Percentiles rank a stretch among this genome's conserved stretches.
Evolutionary conservation across 1,140 invertebrate genomes (phyloP).

Genomic region (Bombus terrestris): DNA sequence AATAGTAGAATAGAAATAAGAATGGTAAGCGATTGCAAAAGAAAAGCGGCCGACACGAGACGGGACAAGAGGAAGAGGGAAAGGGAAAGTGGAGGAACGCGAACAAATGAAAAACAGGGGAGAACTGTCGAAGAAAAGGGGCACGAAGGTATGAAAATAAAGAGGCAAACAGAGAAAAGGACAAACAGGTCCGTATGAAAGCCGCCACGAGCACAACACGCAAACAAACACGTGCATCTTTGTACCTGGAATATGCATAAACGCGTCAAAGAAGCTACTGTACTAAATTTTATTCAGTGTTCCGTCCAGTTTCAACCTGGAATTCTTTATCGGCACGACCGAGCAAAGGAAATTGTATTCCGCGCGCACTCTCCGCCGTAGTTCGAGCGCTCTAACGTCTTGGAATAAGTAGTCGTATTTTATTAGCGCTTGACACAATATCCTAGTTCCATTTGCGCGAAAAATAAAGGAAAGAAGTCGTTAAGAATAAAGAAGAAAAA

Average conservation of each 20-base stretch:
- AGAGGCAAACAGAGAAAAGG: neutral
- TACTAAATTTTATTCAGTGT: neutral
- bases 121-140: neutral
- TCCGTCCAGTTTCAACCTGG: neutral
- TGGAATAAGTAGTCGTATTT: neutral
- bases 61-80: neutral
- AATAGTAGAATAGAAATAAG: neutral
- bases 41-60: neutral
- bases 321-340: neutral
- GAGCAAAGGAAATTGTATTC: neutral
- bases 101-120: neutral
- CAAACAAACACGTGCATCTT: slow-evolving; percentile 5
- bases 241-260: neutral
- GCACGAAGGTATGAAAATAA: slow-evolving; percentile 5
- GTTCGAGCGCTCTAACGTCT: neutral
- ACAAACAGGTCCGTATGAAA: slow-evolving; percentile 9
- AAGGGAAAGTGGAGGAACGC: slow-evolving; percentile 1
- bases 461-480: neutral
- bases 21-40: neutral
- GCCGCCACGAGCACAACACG: neutral
- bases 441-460: too few species aligned
- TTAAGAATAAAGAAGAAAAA: neutral
- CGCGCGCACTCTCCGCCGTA: neutral
- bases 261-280: neutral
- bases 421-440: neutral